Evolutionary conservation across 2,888 invertebrate species (phyloP).

Genomic region (Homarus gammarus): DNA sequence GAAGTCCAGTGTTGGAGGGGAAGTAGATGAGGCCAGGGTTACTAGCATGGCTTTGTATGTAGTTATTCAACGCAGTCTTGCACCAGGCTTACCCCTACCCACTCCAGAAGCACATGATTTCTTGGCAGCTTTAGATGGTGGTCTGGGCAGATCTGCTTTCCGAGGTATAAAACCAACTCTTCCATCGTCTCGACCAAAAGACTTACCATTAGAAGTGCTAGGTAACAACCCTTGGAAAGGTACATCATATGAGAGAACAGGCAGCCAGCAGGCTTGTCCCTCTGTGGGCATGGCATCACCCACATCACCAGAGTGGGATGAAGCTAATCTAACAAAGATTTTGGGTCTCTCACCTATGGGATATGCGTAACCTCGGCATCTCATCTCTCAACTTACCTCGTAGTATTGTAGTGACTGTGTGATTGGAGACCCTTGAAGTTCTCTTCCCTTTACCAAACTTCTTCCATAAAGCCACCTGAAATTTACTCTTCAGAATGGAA

Average conservation of each 20-base stretch:
- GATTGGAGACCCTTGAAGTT: constrained; percentile 16
- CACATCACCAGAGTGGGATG: constrained; percentile 74
- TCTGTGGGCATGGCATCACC: constrained; percentile 63
- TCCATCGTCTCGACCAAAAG: constrained; percentile 61
- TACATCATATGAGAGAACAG: constrained; percentile 30
- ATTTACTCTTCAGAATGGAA: constrained; percentile 15
- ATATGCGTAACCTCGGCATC: constrained; percentile 60
- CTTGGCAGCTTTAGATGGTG: constrained; percentile 59
- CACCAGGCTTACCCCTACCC: constrained; percentile 62
- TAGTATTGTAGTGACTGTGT: constrained; percentile 13
- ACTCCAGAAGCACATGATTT: constrained; percentile 52
- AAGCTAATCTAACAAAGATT: constrained; percentile 72
- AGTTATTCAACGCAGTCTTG: constrained; percentile 70
- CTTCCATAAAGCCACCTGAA: constrained; percentile 35
- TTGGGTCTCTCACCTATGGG: constrained; percentile 73
- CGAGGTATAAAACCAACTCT: constrained; percentile 56
- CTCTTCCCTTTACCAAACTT: constrained; percentile 12
- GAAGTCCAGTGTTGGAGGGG: constrained; percentile 65
- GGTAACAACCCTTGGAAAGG: constrained; percentile 26
- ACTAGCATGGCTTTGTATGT: constrained; percentile 72
- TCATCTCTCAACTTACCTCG: constrained; percentile 43
- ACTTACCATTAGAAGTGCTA: constrained; percentile 48
- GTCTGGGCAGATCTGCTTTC: constrained; percentile 67
- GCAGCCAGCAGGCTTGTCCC: constrained; percentile 25
- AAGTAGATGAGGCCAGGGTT: constrained; percentile 68